Evolutionary conservation across 2,888 invertebrate species (phyloP).

Genomic region (Leucophora obtusa): DNA sequence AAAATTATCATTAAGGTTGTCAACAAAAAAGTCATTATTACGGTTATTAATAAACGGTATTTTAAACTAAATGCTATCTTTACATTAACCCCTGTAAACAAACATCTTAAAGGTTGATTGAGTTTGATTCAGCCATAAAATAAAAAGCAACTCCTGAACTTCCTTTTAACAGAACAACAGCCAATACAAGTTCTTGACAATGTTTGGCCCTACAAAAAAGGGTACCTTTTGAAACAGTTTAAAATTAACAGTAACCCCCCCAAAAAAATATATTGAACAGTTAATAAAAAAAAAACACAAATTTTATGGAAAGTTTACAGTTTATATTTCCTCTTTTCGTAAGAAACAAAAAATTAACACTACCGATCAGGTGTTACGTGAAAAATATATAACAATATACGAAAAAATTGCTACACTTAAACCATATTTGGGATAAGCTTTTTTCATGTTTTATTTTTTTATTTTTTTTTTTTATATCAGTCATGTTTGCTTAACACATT

Average conservation of each 20-base stretch:
- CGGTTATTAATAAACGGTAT: constrained; percentile 12
- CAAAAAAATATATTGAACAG: not conserved
- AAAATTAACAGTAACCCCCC: not conserved
- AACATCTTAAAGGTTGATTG: constrained; percentile 48
- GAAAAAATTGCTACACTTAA: constrained; percentile 44
- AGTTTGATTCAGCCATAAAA: constrained; percentile 25
- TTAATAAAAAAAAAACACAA: constrained; percentile 39
- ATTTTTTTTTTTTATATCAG: not conserved
- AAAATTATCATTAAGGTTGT: not conserved
- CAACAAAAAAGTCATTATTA: not conserved
- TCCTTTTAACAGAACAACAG: constrained; percentile 11
- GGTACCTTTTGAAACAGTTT: not conserved
- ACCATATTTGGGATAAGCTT: constrained; percentile 56
- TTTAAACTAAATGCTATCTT: not conserved
- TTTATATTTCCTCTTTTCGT: constrained; percentile 46
- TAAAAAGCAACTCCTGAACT: constrained; percentile 35
- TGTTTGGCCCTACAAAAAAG: not conserved
- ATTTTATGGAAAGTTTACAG: constrained; percentile 46
- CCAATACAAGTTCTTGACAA: not conserved
- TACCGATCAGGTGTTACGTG: constrained; percentile 58
- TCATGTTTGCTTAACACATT: constrained; percentile 35
- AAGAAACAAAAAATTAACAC: too few species aligned
- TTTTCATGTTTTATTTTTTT: not conserved
- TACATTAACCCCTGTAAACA: constrained; percentile 5
- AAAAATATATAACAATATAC: not conserved